Conservation (phyloP, 2,113 vertebrate species). For the Dissostichus mawsoni region DNA sequence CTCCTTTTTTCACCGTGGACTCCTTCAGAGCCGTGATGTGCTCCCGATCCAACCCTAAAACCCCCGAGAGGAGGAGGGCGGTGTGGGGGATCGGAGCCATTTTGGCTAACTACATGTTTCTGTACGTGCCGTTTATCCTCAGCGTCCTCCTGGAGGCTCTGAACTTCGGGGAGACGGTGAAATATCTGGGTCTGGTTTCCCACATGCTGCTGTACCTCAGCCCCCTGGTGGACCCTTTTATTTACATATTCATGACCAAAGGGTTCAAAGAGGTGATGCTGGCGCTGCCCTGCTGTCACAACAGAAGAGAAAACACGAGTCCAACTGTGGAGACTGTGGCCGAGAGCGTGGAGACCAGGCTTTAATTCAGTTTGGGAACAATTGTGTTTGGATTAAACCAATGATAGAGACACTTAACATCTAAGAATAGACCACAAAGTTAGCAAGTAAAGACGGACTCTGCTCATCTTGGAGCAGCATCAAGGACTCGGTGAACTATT, state of each 20-base stretch:
- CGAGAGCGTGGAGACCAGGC: slow-evolving; percentile 65
- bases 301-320: not conserved
- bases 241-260: slow-evolving; percentile 74
- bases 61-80: slow-evolving; percentile 54
- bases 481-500: no score
- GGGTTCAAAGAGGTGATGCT: slow-evolving; percentile 66
- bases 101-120: slow-evolving; percentile 73
- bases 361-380: slow-evolving; percentile 34
- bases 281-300: slow-evolving; percentile 66
- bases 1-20: slow-evolving; percentile 76
- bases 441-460: no score
- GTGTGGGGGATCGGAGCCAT: slow-evolving; percentile 56
- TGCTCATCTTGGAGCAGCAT: no score
- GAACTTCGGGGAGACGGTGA: slow-evolving; percentile 38
- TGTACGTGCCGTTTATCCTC: slow-evolving; percentile 76
- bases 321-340: slow-evolving; percentile 66
- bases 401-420: no score
- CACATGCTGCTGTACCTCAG: slow-evolving; percentile 75
- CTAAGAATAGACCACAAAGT: no score
- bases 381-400: no score
- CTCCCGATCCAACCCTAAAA: slow-evolving; percentile 26
- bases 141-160: slow-evolving; percentile 71
- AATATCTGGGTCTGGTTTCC: slow-evolving; percentile 62
- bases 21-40: slow-evolving; percentile 68
- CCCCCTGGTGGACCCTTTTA: slow-evolving; percentile 79